Evolutionary conservation across 1,140 invertebrate species (phyloP).

Genomic region (Heliothis virescens): DNA sequence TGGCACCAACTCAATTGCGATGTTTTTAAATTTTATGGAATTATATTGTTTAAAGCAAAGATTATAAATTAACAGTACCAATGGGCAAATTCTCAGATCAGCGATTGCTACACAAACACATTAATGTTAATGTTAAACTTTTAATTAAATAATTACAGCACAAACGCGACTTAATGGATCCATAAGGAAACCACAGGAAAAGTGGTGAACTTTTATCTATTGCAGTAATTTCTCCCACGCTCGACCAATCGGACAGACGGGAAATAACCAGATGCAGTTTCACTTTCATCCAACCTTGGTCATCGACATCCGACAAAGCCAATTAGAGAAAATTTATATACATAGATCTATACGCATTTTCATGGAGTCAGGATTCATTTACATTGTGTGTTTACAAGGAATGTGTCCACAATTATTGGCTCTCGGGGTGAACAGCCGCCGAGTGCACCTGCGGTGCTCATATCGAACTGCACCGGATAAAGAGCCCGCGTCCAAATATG

Average conservation of each 20-base stretch:
- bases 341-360: background rate
- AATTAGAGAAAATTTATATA: conserved; percentile 54
- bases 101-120: background rate
- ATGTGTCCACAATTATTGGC: conserved; percentile 54
- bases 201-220: conserved; percentile 39
- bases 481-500: conserved; percentile 71
- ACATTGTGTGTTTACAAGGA: conserved; percentile 48
- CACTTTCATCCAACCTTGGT: conserved; percentile 75
- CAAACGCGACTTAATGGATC: conserved; percentile 4
- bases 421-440: conserved; percentile 70
- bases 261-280: conserved; percentile 67
- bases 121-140: no score
- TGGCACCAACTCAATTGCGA: background rate
- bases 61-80: background rate
- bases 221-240: conserved; percentile 63
- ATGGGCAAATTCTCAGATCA: background rate
- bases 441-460: conserved; percentile 72
- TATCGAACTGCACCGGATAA: conserved; percentile 65
- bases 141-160: conserved; percentile 22
- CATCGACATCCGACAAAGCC: conserved; percentile 62
- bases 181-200: conserved; percentile 23
- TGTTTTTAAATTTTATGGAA: no score
- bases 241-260: conserved; percentile 59
- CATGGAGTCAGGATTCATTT: conserved; percentile 7
- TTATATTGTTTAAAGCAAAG: background rate